Evolutionary conservation across 1,140 invertebrate species (phyloP).

Genomic region (Sycophila sp.): DNA sequence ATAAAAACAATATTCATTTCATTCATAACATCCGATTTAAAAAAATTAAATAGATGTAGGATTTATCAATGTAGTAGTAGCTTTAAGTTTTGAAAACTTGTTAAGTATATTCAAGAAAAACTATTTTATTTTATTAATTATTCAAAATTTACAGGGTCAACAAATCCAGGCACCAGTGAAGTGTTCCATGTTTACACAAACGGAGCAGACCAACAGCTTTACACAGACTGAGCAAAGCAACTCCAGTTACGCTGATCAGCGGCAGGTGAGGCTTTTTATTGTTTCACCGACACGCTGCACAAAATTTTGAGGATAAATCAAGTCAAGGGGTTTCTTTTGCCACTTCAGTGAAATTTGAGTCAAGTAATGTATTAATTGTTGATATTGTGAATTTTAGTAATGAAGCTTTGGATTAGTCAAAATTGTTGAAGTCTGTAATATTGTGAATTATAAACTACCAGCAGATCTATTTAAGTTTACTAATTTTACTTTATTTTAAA

Average conservation of each 20-base stretch:
- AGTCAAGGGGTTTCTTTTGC: constrained; percentile 24
- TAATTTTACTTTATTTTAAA: neutral
- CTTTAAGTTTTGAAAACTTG: neutral
- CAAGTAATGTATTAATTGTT: constrained; percentile 34
- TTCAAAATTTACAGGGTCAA: constrained; percentile 44
- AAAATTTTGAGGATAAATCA: constrained; percentile 33
- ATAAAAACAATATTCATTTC: neutral
- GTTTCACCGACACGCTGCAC: constrained; percentile 28
- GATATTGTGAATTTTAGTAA: constrained; percentile 11
- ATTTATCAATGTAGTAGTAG: no score
- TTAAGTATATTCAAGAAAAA: no score
- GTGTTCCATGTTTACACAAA: constrained; percentile 65
- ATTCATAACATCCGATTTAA: neutral
- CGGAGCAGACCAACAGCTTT: constrained; percentile 62
- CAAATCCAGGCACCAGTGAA: constrained; percentile 56
- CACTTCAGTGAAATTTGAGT: constrained; percentile 29
- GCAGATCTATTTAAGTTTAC: neutral
- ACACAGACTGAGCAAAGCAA: constrained; percentile 63
- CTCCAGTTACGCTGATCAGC: constrained; percentile 56
- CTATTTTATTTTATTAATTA: neutral
- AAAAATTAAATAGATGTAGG: neutral
- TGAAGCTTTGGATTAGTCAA: constrained; percentile 7
- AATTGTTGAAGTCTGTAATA: neutral
- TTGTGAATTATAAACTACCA: neutral
- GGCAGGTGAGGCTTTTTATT: constrained; percentile 48